Evolutionary conservation across 2,113 vertebrate species (phyloP), one percentile per base, ranked within the genome.

Genomic region (Lampris incognitus): DNA sequence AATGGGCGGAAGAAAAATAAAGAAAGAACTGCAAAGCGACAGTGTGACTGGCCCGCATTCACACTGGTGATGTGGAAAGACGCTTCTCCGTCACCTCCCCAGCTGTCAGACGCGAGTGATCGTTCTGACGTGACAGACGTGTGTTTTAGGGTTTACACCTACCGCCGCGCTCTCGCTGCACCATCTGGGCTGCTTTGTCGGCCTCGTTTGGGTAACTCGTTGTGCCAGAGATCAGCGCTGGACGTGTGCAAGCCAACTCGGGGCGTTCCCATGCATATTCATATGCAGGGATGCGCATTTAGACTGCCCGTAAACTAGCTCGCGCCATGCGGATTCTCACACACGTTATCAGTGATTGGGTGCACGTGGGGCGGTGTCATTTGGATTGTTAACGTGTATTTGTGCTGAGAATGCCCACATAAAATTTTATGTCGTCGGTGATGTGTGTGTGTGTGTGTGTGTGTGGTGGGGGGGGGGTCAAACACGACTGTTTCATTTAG

Each of bases 71-170:
- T 61, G 36, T 36, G 0, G 0, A 7, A 57, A 69, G 59, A 63
- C n/a, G 55, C 68, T 66, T 24, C 51, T 11, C 76, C 64, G 69
- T 74, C 0, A 72, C 85, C 83, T 68, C 55, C 8, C 52, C 9
- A 60, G 78, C 66, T 79, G 62, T 72, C 79, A 66, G 57, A 52
- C 54, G 44, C 68, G 38, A 46, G 41, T 66, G 67, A 11, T 4
- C 55, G n/a, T 77, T 68, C 73, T 62, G 71, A 76, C 38, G 67
- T 67, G 86, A 66, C 85, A 86, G 58, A 85, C 84, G 81, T 74
- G 41, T 46, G 24, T 24, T 71, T 86, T 49, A 50, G 46, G 60
- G 9, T 70, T 66, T 39, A 41, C 85, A 84, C 80, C 86, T 81
- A 81, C 77, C 83, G 69, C 52, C 49, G 7, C 10, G 46, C 40